These are phyloP conservation scores for Rhinogobio ventralis DNA, from an alignment of 2,797 vertebrate genomes.

Conservation along the genomic window DNA sequence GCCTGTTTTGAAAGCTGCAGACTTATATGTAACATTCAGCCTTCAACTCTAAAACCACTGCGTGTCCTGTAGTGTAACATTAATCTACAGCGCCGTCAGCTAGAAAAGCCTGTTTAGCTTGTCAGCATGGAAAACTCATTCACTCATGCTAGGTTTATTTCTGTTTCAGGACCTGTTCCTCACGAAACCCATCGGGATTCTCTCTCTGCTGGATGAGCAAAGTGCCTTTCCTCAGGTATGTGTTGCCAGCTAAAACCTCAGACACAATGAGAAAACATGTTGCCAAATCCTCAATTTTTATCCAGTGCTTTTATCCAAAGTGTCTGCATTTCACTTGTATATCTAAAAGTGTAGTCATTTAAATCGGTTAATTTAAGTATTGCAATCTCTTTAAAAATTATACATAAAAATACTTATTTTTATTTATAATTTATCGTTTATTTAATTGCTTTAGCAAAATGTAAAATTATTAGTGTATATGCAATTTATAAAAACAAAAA, in stretches of 20 bases:
- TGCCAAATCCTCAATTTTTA: background rate
- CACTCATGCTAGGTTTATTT: background rate
- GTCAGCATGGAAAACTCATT: slow-evolving; percentile 10
- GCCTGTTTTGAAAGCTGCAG: slow-evolving; percentile 14
- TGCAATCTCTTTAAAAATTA: background rate
- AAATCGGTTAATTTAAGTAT: background rate
- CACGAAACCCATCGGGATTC: slow-evolving; percentile 76
- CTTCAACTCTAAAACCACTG: background rate
- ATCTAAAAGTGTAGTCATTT: background rate
- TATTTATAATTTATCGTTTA: background rate
- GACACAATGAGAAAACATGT: background rate
- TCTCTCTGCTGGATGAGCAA: slow-evolving; percentile 82
- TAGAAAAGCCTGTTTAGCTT: background rate
- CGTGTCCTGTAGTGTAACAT: background rate
- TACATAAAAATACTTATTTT: no score
- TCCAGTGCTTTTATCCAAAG: background rate
- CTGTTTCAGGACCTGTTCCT: slow-evolving; percentile 75
- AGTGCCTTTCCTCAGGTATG: slow-evolving; percentile 79
- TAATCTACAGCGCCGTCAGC: background rate
- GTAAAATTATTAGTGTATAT: background rate
- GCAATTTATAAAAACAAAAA: no score
- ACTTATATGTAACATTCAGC: background rate
- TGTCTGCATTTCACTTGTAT: background rate
- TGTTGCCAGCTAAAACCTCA: background rate
- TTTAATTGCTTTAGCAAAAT: no score